Base-by-base conservation (phyloP, 1,140 invertebrate species). In the Asobara japonica region DNA sequence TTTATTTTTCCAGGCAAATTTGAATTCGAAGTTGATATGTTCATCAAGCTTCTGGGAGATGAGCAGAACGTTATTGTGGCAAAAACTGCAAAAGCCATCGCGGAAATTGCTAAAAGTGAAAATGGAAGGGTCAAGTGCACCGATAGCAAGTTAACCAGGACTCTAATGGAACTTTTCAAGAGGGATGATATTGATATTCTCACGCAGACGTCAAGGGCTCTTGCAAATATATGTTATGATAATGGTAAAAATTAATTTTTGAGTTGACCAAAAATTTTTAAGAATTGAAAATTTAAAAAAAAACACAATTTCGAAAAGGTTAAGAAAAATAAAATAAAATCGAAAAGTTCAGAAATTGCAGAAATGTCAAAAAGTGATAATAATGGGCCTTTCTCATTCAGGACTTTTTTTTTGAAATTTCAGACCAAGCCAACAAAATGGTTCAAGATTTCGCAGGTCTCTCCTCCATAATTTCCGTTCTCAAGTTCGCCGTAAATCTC, bases 181-280 rank as follows among this genome's bases (percentile, higher is more conserved):
- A 74, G 79, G 4, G 76, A 85, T 10, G 89, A 89, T 67, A 82
- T 90, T 70, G 88, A 91, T 66, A 76, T 92, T 25, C 79, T 91
- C 22, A 92, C 91, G 70, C 94, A 96, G 80, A 89, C 91, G 18
- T 94, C 93, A 74, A 89, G 95, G 78, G 94, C 94, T 5, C 84
- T 97, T 20, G 95, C 94, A 51, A 97, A 97, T 84, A 92, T 97
- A 77, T 96, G 94, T 78, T 97, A 93, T 84, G 93, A 96, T 79
- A 96, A 95, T 89, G 92, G 95, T 90, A 88, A 88, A 71, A 77
- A 89, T 16, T 45, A 45, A 45, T 13, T 41, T 11, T 11, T 45
- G 4, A 45, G 5, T 38, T 38, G 36, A 38, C n/a, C n/a, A n/a
- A n/a, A n/a, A n/a, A n/a, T n/a, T n/a, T n/a, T n/a, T n/a, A n/a